Base-by-base conservation (phyloP, 1,140 invertebrate species). In the Drosophila sulfurigaster region DNA sequence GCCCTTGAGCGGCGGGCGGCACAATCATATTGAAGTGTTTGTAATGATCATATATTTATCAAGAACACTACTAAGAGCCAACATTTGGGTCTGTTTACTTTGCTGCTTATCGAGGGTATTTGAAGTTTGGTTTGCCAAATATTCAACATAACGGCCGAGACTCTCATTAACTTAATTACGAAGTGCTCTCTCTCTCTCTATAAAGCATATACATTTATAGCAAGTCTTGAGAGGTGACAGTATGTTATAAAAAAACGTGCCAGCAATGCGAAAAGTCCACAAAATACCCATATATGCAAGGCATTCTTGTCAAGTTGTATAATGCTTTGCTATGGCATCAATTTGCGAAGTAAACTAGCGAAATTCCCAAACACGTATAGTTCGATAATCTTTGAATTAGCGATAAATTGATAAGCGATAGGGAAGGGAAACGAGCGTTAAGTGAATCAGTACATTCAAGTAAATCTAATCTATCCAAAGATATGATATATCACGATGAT, bases 131-230 rank as follows among this genome's bases (percentile, higher is more conserved):
- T 13, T 32, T 32, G 28, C 5, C 28, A 54, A 54, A 13, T n/a
- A 16, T 28, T 30, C 11, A 4, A n/a, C 49, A 54, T 57, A 38
- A 25, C 20, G 20, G 20, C 20, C 20, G 20, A 25, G 20, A 25
- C 3, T 25, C 20, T 25, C 16, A 57, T 57, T 57, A 57, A n/a
- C 15, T 41, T 57, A 57, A 41, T 38, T 57, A 25, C 38, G 45
- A 38, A 49, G n/a, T 11, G 45, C 6, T 32, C 32, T 48, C 2
- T 32, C 32, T 48, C 2, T 52, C 13, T 16, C 13, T 35, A 45
- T 38, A n/a, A 45, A 57, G 20, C 43, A 67, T 65, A 68, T 81
- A 43, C 20, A 25, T 25, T 25, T 59, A 68, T 71, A 43, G 41
- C 5, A 54, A 28, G 28, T 1, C 8, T 20, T 7, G 46, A 54